Percentiles rank a stretch among this genome's conserved stretches.
phyloP scores from a whole-genome alignment of 2,113 vertebrate genomes.

The Progne subis region DNA sequence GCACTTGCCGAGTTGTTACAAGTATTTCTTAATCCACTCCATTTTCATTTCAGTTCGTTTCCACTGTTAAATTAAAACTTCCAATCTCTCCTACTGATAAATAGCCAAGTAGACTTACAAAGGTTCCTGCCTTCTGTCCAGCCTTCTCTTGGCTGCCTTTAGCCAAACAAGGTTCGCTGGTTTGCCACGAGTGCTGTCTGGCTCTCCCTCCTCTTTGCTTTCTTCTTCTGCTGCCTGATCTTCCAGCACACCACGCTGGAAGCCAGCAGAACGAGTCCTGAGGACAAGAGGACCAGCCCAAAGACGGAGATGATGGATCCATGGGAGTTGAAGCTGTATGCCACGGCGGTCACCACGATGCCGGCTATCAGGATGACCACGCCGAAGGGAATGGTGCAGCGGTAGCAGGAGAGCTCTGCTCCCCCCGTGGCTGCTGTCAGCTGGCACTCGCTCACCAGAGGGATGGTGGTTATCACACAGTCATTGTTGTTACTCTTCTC shows the following conservation, averaged over 20 bases:
- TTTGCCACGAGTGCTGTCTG: slow-evolving; percentile 87
- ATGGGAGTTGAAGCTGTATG: slow-evolving; percentile 96
- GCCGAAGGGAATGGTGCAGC: slow-evolving; percentile 92
- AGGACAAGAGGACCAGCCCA: slow-evolving; percentile 87
- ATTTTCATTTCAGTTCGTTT: background rate
- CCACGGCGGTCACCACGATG: slow-evolving; percentile 88
- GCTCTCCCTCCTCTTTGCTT: slow-evolving; percentile 89
- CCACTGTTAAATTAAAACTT: slow-evolving; percentile 27
- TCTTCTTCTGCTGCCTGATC: slow-evolving; percentile 85
- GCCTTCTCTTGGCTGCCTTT: background rate
- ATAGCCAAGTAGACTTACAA: slow-evolving; percentile 28
- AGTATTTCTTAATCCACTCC: background rate
- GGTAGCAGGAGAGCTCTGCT: slow-evolving; percentile 92
- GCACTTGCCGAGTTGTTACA: background rate
- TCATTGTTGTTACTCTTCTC: slow-evolving; percentile 78
- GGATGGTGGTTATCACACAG: slow-evolving; percentile 74
- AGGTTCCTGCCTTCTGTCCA: background rate
- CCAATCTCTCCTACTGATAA: slow-evolving; percentile 16
- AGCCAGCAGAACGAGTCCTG: slow-evolving; percentile 84
- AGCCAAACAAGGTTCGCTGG: slow-evolving; percentile 85
- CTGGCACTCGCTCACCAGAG: slow-evolving; percentile 87
- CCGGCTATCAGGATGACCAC: slow-evolving; percentile 95
- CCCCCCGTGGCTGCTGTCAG: slow-evolving; percentile 91
- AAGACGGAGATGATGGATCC: slow-evolving; percentile 94
- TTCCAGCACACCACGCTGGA: slow-evolving; percentile 89